Base-by-base conservation (phyloP, 2,797 vertebrate species). In the Ateles fusciceps region DNA sequence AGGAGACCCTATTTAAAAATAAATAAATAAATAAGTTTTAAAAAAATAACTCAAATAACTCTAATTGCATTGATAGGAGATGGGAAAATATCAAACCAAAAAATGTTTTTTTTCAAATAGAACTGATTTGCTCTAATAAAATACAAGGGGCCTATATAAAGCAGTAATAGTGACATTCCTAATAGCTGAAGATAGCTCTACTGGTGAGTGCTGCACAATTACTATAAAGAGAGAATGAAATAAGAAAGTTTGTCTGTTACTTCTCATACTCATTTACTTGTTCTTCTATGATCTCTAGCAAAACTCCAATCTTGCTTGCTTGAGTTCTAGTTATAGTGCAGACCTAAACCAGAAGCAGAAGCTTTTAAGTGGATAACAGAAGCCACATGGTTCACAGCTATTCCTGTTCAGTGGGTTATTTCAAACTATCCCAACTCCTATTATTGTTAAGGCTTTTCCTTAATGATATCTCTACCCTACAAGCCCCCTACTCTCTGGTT, bases 71-170 rank as follows among this genome's bases (percentile, higher is more conserved):
- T 61, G 86, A 80, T 33, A 84, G 59, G 48, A 90, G 55, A 88
- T 94, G 19, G 26, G 21, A 57, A 75, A 94, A 96, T 80, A 88
- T 84, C 52, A 93, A 95, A 75, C 61, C n/a, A 64, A 72, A 68
- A 75, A 91, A 91, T 80, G 6, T 8, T 2, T 75, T 95, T 89
- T 36, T 59, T 3, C 6, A 85, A 91, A 85, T 46, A 21, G 78
- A 94, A 48, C 12, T 36, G 55, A 89, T 95, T 89, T 94, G 48
- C 48, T 85, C 64, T 89, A 74, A 88, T 91, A 94, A 94, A 91
- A 93, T 24, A 7, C 26, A 75, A 91, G 81, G 26, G 33, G 11
- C 80, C 50, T 36, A 1, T 48, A 39, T 39, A 92, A 96, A 46
- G 83, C 39, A 85, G 26, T 59, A 46, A 93, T 14, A 76, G 64